phyloP scores from a whole-genome alignment of 2,888 invertebrate species.

The Cactoblastis cactorum region DNA sequence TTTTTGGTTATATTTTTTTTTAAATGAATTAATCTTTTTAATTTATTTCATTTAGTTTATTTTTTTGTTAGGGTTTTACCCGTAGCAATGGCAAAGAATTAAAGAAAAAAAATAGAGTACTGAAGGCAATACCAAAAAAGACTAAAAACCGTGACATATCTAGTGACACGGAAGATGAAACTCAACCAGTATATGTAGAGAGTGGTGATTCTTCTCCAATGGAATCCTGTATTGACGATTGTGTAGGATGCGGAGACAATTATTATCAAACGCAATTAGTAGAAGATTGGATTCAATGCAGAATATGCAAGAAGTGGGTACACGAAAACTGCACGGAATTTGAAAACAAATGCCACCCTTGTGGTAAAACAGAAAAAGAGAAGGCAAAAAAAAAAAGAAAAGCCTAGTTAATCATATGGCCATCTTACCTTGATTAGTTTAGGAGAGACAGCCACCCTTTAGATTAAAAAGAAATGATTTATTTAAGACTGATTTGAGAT shows the following conservation, averaged over 20 bases:
- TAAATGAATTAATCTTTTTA: too few species aligned
- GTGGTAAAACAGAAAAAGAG: neutral
- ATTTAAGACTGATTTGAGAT: neutral
- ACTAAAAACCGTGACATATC: too few species aligned
- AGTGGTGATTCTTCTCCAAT: too few species aligned
- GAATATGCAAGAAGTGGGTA: neutral
- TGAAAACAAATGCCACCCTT: slow-evolving; percentile 13
- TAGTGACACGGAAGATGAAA: too few species aligned
- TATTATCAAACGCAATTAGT: neutral
- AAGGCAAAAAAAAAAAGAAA: neutral
- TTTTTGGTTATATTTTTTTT: too few species aligned
- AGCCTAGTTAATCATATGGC: neutral
- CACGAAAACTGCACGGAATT: neutral
- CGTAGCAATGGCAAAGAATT: too few species aligned
- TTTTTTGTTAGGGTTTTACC: too few species aligned
- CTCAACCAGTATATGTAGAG: too few species aligned
- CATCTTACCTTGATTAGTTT: neutral
- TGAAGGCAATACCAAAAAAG: neutral
- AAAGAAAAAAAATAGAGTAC: neutral
- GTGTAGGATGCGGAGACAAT: neutral
- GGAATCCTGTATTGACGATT: neutral
- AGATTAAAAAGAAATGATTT: neutral
- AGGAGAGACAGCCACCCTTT: neutral
- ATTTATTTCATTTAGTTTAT: too few species aligned
- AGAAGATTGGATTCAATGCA: neutral